Percentiles rank a stretch among this genome's conserved stretches.
These are phyloP conservation scores for Ferdinandea cuprea DNA, from an alignment of 2,888 invertebrate genomes.

Conservation along the genomic window DNA sequence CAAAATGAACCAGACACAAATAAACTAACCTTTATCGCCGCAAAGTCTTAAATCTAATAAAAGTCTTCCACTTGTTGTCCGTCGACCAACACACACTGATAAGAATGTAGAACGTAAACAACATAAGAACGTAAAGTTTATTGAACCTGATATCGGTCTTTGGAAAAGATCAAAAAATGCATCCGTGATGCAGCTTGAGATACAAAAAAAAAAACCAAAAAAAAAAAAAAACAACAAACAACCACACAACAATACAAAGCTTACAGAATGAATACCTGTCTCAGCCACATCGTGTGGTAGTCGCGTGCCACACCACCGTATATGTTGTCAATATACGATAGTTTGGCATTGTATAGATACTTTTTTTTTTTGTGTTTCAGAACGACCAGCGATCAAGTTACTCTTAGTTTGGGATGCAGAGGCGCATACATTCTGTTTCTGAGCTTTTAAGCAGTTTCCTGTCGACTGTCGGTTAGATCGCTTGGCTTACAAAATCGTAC, in stretches of 20 bases:
- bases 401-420: slow-evolving; percentile 12
- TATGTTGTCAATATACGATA: slow-evolving; percentile 7
- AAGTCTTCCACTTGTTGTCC: slow-evolving; percentile 12
- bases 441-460: slow-evolving; percentile 50
- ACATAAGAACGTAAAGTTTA: slow-evolving; percentile 20
- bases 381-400: not conserved
- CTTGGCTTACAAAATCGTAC: slow-evolving; percentile 3
- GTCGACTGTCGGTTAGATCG: slow-evolving; percentile 49
- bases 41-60: slow-evolving; percentile 23
- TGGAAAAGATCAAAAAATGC: slow-evolving; percentile 4
- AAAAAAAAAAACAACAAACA: slow-evolving; percentile 3
- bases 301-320: slow-evolving; percentile 39
- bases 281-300: not conserved
- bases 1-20: slow-evolving; percentile 1
- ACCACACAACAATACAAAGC: slow-evolving; percentile 9
- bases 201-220: not conserved
- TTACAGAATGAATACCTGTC: not conserved
- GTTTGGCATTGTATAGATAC: slow-evolving; percentile 4
- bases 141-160: slow-evolving; percentile 25
- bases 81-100: slow-evolving; percentile 12
- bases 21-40: slow-evolving; percentile 3
- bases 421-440: slow-evolving; percentile 19
- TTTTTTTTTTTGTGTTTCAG: slow-evolving; percentile 14
- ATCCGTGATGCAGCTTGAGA: not conserved
- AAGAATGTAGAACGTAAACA: slow-evolving; percentile 9